Base-by-base conservation (phyloP, 2,797 vertebrate genomes). In the Pelobates cultripes region DNA sequence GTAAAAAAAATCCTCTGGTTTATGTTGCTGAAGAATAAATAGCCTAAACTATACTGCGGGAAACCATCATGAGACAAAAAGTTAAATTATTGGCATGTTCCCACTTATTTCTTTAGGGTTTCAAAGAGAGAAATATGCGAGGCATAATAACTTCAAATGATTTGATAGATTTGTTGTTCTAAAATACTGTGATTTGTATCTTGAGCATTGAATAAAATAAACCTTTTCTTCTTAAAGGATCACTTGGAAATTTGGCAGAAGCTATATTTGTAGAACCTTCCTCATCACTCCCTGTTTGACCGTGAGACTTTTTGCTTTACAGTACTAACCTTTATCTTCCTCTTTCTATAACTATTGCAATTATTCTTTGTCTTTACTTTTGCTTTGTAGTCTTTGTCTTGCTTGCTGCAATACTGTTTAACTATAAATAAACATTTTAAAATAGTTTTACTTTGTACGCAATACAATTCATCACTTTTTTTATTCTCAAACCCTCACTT, bases 401-500 rank as follows among this genome's bases (percentile, higher is more conserved):
- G 63, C 71, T 70, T 57, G 70, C 76, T 14, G 71, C 72, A 79
- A 79, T 70, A 79, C 78, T 83, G 72, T 79, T 63, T 57, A 42
- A 43, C 76, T 79, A 75, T 79, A 83, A 83, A 83, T 79, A 83
- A 74, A 83, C 70, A 53, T 74, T 78, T 83, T 83, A 75, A 83
- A 83, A 83, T 75, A 75, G 76, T 78, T 78, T 83, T 66, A 43
- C 66, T 78, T 79, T 51, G 71, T 75, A 43, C 71, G 43, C 75
- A 44, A 64, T 57, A 10, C 76, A 7, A 79, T 79, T 63, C 57
- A 75, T 83, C 77, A 79, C 66, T 70, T 79, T 3, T 64, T 83
- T 83, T 51, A 51, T 51, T 51, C 47, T 28, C 28, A 28, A 28
- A 28, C 28, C 28, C 28, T 28, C 28, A 28, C 28, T 28, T 28